Evolutionary conservation across 2,113 vertebrate species (phyloP).

Genomic region (Nestor notabilis): DNA sequence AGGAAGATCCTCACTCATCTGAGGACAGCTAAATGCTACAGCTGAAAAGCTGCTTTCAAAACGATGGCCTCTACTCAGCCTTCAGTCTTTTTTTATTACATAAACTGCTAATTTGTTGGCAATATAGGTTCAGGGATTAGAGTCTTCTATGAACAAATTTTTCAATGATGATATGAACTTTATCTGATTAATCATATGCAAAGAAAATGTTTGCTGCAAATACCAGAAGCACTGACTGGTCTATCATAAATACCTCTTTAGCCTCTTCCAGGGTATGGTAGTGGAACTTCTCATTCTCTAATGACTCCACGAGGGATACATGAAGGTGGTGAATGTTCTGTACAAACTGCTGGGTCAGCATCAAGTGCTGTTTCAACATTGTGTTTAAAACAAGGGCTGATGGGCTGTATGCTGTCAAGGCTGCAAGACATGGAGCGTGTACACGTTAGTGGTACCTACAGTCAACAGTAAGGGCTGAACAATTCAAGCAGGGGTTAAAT

Average conservation of each 20-base stretch:
- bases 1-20: neutral
- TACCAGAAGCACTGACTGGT: neutral
- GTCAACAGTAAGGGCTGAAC: neutral
- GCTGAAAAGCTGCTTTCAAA: neutral
- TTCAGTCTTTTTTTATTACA: too few relatives aligned
- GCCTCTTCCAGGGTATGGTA: conserved; percentile 90
- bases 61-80: neutral
- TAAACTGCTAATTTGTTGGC: neutral
- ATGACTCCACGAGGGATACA: conserved; percentile 68
- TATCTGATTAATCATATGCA: neutral
- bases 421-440: neutral
- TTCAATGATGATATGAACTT: neutral
- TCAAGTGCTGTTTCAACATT: conserved; percentile 86
- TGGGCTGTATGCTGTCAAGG: conserved; percentile 77
- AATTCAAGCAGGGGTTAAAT: too few relatives aligned
- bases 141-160: neutral
- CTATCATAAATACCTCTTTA: conserved; percentile 75
- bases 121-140: accelerated
- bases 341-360: conserved; percentile 77
- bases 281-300: conserved; percentile 80
- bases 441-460: accelerated
- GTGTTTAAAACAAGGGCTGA: conserved; percentile 73
- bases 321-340: conserved; percentile 77
- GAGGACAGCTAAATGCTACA: neutral
- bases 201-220: neutral